Percentiles rank a stretch among this genome's conserved stretches.
Conservation (phyloP, 2,113 vertebrate genomes). For the Cynoglossus semilaevis region DNA sequence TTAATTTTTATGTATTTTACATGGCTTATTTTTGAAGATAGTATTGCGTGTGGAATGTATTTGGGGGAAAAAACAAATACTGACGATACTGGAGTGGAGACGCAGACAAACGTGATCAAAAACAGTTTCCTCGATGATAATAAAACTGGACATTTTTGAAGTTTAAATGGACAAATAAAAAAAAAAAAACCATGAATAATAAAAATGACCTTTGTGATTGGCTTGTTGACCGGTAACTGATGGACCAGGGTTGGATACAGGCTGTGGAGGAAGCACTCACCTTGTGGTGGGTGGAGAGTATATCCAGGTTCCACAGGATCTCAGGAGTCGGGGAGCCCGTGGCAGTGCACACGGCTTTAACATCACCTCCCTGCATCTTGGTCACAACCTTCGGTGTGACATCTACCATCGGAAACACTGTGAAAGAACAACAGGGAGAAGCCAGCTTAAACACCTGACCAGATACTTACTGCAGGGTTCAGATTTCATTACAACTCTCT, state of each 20-base stretch:
- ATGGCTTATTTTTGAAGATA: too few species aligned
- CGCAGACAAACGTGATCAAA: too few species aligned
- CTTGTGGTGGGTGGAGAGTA: conserved; percentile 82
- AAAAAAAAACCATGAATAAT: too few species aligned
- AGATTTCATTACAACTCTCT: not conserved
- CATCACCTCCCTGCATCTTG: conserved; percentile 83
- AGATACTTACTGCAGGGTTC: not conserved
- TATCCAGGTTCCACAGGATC: conserved; percentile 85
- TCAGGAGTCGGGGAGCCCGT: conserved; percentile 83
- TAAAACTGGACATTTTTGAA: too few species aligned
- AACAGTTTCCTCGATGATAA: too few species aligned
- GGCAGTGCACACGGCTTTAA: conserved; percentile 82
- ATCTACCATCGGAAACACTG: conserved; percentile 85
- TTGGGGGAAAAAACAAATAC: too few species aligned
- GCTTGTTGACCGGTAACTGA: too few species aligned
- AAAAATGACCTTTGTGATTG: too few species aligned
- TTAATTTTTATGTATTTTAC: too few species aligned
- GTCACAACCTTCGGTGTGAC: conserved; percentile 81
- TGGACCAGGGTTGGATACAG: not conserved
- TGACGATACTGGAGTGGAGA: too few species aligned
- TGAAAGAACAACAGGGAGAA: conserved; percentile 21
- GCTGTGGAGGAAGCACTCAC: conserved; percentile 70
- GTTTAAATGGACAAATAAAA: too few species aligned
- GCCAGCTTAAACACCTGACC: not conserved
- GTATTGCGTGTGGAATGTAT: too few species aligned